Percentiles rank a stretch among this genome's conserved stretches.
These are phyloP conservation scores for Aviceda leuphotes DNA, from an alignment of 2,797 vertebrate genomes.

Conservation along the genomic window DNA sequence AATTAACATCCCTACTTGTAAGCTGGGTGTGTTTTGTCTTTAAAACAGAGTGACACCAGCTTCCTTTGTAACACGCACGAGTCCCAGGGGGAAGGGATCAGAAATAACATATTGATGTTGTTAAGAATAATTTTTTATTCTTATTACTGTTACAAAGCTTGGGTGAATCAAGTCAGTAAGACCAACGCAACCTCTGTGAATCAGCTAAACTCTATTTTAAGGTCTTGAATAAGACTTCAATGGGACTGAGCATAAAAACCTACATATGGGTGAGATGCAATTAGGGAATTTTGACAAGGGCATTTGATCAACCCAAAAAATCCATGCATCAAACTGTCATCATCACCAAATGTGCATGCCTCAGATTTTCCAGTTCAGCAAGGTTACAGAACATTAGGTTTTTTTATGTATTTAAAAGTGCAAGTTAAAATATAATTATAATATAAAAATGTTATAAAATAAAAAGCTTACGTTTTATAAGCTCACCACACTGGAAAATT, in stretches of 20 bases:
- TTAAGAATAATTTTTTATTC: neutral
- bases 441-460: constrained; percentile 55
- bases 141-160: neutral
- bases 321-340: constrained; percentile 53
- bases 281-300: constrained; percentile 34
- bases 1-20: neutral
- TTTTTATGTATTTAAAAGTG: constrained; percentile 18
- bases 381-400: constrained; percentile 20
- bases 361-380: constrained; percentile 66
- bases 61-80: neutral
- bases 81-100: neutral
- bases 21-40: constrained; percentile 28
- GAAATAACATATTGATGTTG: neutral
- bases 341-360: neutral
- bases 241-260: neutral
- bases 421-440: constrained; percentile 54
- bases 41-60: neutral
- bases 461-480: constrained; percentile 50
- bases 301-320: constrained; percentile 1
- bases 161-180: neutral
- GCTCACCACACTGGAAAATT: constrained; percentile 42
- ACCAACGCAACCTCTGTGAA: neutral
- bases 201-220: neutral
- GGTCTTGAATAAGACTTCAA: neutral
- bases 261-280: neutral